Evolutionary conservation across 2,797 vertebrate species (phyloP).

Genomic region (Oreochromis grahami): DNA sequence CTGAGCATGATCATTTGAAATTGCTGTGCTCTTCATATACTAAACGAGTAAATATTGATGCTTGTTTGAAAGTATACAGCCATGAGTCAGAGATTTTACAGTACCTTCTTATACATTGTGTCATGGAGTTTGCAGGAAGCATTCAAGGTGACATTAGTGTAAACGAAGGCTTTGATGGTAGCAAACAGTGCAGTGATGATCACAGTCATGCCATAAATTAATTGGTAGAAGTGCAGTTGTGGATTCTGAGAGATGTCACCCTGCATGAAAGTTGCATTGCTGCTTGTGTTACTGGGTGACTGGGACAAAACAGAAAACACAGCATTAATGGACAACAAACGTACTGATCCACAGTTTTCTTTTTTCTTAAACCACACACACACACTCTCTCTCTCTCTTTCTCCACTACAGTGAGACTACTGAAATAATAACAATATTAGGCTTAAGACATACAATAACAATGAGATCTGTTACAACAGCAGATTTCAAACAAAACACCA

Average conservation of each 20-base stretch:
- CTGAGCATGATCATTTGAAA: not conserved
- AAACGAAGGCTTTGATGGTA: conserved; percentile 67
- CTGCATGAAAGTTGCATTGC: not conserved
- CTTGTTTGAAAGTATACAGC: not conserved
- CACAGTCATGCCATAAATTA: conserved; percentile 62
- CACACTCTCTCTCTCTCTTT: not conserved
- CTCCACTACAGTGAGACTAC: not conserved
- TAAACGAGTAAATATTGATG: accelerated
- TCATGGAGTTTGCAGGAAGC: conserved; percentile 74
- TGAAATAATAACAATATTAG: not conserved
- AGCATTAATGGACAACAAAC: not conserved
- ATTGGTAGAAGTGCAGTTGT: conserved; percentile 63
- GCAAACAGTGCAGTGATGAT: conserved; percentile 51
- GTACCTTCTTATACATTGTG: conserved; percentile 76
- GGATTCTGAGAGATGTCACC: conserved; percentile 62
- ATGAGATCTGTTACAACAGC: not conserved
- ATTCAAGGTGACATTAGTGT: conserved; percentile 70
- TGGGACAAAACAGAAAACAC: not conserved
- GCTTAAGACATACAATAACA: not conserved
- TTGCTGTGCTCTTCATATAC: not conserved
- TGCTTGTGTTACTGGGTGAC: not conserved
- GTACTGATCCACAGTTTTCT: not conserved
- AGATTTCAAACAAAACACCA: not conserved
- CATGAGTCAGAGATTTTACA: not conserved
- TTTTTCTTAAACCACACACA: not conserved